These are phyloP conservation scores for Oncorhynchus gorbuscha DNA, from an alignment of 2,113 vertebrate species.

Conservation along the genomic window DNA sequence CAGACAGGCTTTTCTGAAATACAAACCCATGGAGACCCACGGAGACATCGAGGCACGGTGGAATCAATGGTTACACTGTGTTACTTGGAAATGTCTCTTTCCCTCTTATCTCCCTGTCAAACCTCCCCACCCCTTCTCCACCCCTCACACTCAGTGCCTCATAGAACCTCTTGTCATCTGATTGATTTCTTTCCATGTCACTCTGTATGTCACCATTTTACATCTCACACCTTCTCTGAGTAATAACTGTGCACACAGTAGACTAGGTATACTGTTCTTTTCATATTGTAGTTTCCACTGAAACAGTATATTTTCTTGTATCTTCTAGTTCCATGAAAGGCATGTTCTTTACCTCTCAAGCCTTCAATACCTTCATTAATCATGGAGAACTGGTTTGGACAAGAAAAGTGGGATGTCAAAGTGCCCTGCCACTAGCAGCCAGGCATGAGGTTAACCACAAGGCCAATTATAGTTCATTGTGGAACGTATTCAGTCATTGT, in stretches of 20 bases:
- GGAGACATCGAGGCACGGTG: not conserved
- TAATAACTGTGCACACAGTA: no score
- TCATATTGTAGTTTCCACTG: not conserved
- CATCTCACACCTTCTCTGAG: no score
- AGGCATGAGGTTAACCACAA: not conserved
- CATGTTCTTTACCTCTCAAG: not conserved
- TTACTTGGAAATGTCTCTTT: not conserved
- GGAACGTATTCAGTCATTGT: not conserved
- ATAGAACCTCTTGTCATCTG: no score
- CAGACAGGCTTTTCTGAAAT: slow-evolving; percentile 14
- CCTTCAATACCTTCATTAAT: no score
- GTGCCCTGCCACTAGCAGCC: not conserved
- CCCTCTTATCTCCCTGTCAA: not conserved
- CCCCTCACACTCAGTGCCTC: no score
- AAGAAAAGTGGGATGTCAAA: not conserved
- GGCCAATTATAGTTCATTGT: not conserved
- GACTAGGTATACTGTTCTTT: no score
- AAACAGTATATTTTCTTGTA: not conserved
- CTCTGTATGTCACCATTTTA: no score
- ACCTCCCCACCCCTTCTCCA: no score
- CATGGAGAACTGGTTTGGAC: no score
- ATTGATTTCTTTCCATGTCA: no score
- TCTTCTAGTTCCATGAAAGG: not conserved
- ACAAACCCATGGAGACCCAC: not conserved
- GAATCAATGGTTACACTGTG: no score